These are phyloP conservation scores for Spinus olivaceus DNA, from an alignment of 2,797 vertebrate genomes.

Conservation along the genomic window DNA sequence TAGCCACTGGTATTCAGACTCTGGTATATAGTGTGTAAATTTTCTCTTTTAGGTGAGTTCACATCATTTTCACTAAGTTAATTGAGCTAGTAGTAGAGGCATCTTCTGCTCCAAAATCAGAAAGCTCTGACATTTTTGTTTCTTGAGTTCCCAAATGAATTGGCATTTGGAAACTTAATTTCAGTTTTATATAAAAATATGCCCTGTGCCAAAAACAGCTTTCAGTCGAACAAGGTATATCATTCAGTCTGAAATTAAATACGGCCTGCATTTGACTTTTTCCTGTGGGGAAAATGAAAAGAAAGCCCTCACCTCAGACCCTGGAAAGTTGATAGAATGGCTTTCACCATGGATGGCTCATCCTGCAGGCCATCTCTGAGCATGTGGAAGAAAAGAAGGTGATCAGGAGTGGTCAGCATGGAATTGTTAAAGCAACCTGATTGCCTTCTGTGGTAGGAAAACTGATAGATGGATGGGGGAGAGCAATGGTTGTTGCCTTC, in stretches of 20 bases:
- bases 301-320: neutral
- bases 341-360: neutral
- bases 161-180: neutral
- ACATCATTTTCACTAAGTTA: neutral
- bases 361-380: neutral
- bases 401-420: neutral
- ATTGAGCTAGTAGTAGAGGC: neutral
- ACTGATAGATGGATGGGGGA: too few relatives aligned
- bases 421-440: neutral
- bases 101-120: neutral
- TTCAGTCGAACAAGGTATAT: neutral
- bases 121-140: neutral
- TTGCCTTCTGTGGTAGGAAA: neutral
- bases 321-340: neutral
- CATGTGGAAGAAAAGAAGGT: neutral
- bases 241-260: neutral
- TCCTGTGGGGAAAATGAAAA: neutral
- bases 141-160: neutral
- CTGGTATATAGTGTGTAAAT: neutral
- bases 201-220: neutral
- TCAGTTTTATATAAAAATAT: neutral
- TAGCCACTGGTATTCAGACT: neutral
- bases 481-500: neutral
- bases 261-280: accelerated
- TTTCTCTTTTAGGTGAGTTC: neutral